Evolutionary conservation across 2,113 vertebrate genomes (phyloP).

Genomic region (Zosterops hypoxanthus): DNA sequence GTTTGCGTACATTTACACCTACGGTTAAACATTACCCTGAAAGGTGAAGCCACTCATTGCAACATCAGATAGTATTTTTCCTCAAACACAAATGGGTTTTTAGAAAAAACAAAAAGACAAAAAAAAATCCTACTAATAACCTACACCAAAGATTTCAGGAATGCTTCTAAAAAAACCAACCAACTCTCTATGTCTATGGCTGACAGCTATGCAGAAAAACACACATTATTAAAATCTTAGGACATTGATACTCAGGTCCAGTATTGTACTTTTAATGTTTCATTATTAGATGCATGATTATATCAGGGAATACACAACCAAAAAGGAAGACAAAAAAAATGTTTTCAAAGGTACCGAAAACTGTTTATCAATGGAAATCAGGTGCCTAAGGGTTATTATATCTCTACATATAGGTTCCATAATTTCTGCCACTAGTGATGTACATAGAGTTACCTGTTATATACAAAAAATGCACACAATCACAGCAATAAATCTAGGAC

Average conservation of each 20-base stretch:
- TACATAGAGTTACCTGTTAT: neutral
- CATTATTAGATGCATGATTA: neutral
- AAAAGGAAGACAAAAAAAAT: neutral
- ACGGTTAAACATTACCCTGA: constrained; percentile 50
- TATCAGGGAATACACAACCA: neutral
- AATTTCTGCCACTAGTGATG: neutral
- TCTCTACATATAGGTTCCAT: neutral
- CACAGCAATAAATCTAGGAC: neutral
- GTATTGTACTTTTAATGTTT: neutral
- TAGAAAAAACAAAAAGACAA: neutral
- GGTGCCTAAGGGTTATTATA: neutral
- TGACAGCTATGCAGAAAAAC: neutral
- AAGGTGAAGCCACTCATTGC: constrained; percentile 38
- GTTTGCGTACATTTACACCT: neutral
- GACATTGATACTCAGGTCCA: neutral
- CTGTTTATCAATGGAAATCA: neutral
- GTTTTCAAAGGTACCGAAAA: neutral
- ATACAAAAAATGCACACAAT: neutral
- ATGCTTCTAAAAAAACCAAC: neutral
- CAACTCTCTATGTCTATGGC: neutral
- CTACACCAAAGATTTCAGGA: neutral
- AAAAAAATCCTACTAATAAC: neutral
- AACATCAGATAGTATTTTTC: constrained; percentile 51
- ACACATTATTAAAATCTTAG: neutral
- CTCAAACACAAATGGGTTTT: neutral